Conservation (phyloP, 2,113 vertebrate species). For the Fukomys damarensis region DNA sequence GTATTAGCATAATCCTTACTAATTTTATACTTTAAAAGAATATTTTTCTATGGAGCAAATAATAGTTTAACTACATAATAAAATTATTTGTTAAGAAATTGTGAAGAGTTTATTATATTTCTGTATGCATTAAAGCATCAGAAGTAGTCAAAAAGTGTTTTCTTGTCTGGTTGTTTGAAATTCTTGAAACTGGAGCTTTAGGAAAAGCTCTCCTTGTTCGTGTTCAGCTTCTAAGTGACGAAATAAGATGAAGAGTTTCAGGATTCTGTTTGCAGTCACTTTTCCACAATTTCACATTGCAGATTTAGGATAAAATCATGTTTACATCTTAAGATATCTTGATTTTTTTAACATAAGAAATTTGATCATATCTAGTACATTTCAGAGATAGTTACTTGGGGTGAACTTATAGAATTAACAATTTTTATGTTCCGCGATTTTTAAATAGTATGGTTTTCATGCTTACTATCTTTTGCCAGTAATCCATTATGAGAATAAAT, state of each 20-base stretch:
- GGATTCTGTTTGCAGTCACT: neutral
- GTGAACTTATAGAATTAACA: neutral
- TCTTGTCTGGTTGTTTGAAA: neutral
- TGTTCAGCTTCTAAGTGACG: constrained; percentile 14
- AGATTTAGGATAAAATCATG: neutral
- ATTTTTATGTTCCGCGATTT: constrained; percentile 27
- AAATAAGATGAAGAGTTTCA: neutral
- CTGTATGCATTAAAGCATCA: neutral
- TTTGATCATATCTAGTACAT: neutral
- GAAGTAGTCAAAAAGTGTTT: constrained; percentile 16
- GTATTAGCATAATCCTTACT: neutral
- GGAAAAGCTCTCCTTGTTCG: constrained; percentile 22
- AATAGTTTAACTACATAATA: neutral
- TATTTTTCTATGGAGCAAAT: neutral
- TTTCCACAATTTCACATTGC: neutral
- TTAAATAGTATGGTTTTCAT: neutral
- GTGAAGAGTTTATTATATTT: constrained; percentile 8
- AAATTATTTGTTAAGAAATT: neutral
- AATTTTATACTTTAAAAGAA: neutral
- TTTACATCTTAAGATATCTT: constrained; percentile 2
- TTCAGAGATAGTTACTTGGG: neutral
- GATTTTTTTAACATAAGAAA: neutral
- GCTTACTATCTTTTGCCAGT: neutral
- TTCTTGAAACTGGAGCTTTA: constrained; percentile 24
- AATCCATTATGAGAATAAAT: neutral